Conservation (phyloP, 2,797 vertebrate species). For the Peromyscus aztecus region DNA sequence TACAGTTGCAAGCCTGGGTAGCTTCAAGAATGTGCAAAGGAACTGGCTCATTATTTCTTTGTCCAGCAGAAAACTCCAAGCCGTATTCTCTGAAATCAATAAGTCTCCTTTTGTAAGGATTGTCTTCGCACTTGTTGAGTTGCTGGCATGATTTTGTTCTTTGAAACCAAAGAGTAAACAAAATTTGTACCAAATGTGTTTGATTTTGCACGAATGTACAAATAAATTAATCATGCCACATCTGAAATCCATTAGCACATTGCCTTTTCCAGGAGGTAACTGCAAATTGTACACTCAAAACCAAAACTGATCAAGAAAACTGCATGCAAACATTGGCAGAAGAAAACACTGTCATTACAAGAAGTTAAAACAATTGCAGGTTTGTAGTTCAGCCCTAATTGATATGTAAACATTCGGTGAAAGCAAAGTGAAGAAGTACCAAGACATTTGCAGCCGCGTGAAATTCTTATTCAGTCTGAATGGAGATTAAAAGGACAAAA, state of each 20-base stretch:
- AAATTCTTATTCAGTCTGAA: constrained; percentile 21
- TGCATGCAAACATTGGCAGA: constrained; percentile 62
- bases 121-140: constrained; percentile 80
- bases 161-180: constrained; percentile 80
- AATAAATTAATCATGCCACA: constrained; percentile 72
- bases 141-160: constrained; percentile 76
- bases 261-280: constrained; percentile 77
- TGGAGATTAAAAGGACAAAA: constrained; percentile 45
- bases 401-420: constrained; percentile 68
- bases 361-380: constrained; percentile 57
- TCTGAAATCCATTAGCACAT: constrained; percentile 73
- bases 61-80: constrained; percentile 63
- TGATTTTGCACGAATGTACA: constrained; percentile 76
- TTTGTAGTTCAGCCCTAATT: constrained; percentile 56
- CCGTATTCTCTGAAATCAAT: constrained; percentile 70
- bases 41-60: constrained; percentile 71
- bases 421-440: constrained; percentile 12
- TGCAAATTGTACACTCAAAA: constrained; percentile 67
- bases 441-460: neutral
- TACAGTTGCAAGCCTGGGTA: constrained; percentile 72
- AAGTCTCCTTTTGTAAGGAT: constrained; percentile 50
- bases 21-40: constrained; percentile 66
- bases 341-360: constrained; percentile 50
- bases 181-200: constrained; percentile 78
- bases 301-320: constrained; percentile 67